These are phyloP conservation scores for Aplysina aerophoba DNA, from an alignment of 37 sponge, comb jelly and placozoan species.

Conservation along the genomic window DNA sequence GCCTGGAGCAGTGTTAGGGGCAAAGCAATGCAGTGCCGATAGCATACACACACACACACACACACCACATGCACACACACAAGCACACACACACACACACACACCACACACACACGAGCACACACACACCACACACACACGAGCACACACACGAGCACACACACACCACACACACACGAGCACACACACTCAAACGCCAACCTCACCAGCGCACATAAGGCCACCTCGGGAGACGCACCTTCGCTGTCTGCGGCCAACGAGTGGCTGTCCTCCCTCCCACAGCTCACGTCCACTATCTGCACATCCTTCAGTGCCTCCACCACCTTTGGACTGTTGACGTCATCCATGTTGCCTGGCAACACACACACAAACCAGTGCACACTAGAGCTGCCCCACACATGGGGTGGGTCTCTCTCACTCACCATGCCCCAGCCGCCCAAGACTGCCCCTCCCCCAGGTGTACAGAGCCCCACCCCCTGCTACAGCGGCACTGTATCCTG, in stretches of 20 bases:
- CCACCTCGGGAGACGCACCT: slow-evolving; percentile 51
- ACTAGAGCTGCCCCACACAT: neutral
- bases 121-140: slow-evolving; percentile 17
- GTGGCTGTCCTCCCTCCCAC: slow-evolving; percentile 91
- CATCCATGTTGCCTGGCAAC: slow-evolving; percentile 74
- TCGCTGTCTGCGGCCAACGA: slow-evolving; percentile 81
- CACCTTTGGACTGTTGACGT: slow-evolving; percentile 74
- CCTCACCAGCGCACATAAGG: no score
- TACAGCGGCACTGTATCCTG: slow-evolving; percentile 85
- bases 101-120: slow-evolving; percentile 5
- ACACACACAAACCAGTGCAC: neutral
- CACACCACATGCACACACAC: slow-evolving; percentile 6
- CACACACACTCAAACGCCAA: no score
- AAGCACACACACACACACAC: neutral
- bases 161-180: neutral
- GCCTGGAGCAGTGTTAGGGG: slow-evolving; percentile 50
- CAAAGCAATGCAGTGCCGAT: no score
- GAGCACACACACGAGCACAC: neutral
- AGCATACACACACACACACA: neutral
- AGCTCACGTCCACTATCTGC: slow-evolving; percentile 71
- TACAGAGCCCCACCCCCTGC: slow-evolving; percentile 82
- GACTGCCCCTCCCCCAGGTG: slow-evolving; percentile 94
- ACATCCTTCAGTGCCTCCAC: slow-evolving; percentile 60
- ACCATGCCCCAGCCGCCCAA: slow-evolving; percentile 92
- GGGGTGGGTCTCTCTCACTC: neutral